These are phyloP conservation scores for Xenopus borealis DNA, from an alignment of 2,113 vertebrate species.

Conservation along the genomic window DNA sequence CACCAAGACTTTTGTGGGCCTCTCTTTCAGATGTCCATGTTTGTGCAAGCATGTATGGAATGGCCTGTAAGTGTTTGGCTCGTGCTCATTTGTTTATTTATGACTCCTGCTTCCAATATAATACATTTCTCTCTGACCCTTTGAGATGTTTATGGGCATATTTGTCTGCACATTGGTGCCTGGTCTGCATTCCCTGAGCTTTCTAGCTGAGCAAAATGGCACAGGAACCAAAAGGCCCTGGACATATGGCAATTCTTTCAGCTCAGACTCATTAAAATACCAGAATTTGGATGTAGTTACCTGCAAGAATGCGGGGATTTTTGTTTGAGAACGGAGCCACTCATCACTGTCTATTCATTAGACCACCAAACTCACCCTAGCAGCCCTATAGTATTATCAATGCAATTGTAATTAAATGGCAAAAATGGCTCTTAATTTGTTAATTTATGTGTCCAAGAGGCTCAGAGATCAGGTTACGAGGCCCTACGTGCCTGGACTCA, in stretches of 20 bases:
- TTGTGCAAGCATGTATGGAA: not conserved
- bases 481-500: too few relatives aligned
- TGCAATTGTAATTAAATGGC: too few relatives aligned
- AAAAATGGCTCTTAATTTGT: too few relatives aligned
- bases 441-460: too few relatives aligned
- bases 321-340: too few relatives aligned
- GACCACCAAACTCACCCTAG: too few relatives aligned
- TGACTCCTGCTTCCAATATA: conserved; percentile 5
- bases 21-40: not conserved
- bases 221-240: conserved; percentile 24
- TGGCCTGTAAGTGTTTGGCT: not conserved
- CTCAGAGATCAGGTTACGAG: too few relatives aligned
- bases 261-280: not conserved
- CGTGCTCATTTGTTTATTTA: not conserved
- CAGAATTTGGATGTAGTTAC: not conserved
- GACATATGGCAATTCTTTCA: conserved; percentile 13
- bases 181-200: conserved; percentile 6
- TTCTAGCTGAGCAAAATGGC: not conserved
- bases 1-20: not conserved
- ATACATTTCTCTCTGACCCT: not conserved
- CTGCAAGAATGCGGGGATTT: too few relatives aligned
- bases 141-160: not conserved
- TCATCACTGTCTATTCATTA: too few relatives aligned
- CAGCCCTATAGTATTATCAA: too few relatives aligned
- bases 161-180: not conserved